Base-by-base conservation (phyloP, 2,888 invertebrate genomes). In the Archaeoteleia sp. region DNA sequence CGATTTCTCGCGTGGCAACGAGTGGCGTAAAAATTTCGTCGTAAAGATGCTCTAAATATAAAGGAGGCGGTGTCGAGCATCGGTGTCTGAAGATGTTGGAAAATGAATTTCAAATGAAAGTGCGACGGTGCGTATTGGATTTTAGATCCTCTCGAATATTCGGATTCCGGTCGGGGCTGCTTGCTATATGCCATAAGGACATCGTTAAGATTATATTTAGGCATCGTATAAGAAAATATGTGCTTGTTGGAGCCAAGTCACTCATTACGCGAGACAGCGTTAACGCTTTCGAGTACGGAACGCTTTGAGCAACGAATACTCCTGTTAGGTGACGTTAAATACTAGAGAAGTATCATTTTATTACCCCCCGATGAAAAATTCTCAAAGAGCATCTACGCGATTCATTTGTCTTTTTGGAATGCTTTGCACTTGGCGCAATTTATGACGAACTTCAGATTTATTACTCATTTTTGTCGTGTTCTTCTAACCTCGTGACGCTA, bases 141-240 rank as follows among this genome's bases (percentile, higher is more conserved):
- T 58, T 46, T 34, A 42, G 17, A 57, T 61, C 60, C 67, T 71
- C 67, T 53, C 61, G 57, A 63, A 69, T 63, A 68, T 75, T 75
- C 67, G 65, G 58, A 79, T 77, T 77, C 75, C 58, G 65, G 45
- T 53, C 54, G 66, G 35, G 35, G 68, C 49, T 63, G 49, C 72
- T 60, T 65, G 72, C 66, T 77, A 74, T 78, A 77, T 71, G 74
- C 76, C 75, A 76, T 81, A 80, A 78, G 80, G 78, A 75, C 81
- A 81, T 81, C 81, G 80, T 81, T 82, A 81, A 80, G 81, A 83
- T 83, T 83, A 83, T 83, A 83, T 83, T 83, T 83, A 83, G 83
- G 81, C 81, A 74, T 83, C 83, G 79, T 83, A 83, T 82, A 83
- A 81, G 82, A 82, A 83, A 83, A 82, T 83, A 83, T 83, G 83